Evolutionary conservation across 2,797 vertebrate genomes (phyloP).

Genomic region (Clarias pachynema): DNA sequence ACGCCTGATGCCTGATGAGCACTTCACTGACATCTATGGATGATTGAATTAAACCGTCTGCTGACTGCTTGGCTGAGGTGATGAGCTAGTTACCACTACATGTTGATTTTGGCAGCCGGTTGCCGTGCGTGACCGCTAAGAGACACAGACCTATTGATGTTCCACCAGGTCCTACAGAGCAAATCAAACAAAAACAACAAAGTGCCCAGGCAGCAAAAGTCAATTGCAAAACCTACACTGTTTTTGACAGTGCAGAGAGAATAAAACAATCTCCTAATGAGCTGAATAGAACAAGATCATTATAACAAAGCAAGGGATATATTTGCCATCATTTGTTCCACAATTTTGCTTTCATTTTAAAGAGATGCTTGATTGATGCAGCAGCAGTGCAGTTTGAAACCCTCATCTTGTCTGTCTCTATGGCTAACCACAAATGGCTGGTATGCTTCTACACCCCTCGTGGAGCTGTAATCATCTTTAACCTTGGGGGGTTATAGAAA

Average conservation of each 20-base stretch:
- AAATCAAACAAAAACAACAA: conserved; percentile 36
- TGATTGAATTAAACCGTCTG: conserved; percentile 34
- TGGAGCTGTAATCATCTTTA: conserved; percentile 53
- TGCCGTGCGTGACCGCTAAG: conserved; percentile 15
- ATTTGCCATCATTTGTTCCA: background rate
- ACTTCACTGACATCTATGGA: conserved; percentile 33
- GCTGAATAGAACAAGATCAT: background rate
- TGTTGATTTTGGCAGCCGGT: conserved; percentile 35
- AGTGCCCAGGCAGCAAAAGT: conserved; percentile 23
- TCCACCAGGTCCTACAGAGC: conserved; percentile 31
- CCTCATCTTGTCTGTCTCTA: conserved; percentile 17
- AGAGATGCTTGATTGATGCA: conserved; percentile 9
- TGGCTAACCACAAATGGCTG: conserved; percentile 23
- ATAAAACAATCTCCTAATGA: background rate
- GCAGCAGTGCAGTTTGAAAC: conserved; percentile 12
- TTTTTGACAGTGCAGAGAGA: background rate
- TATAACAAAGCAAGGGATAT: background rate
- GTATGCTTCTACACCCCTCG: conserved; percentile 41
- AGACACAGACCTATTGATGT: conserved; percentile 29
- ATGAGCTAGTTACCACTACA: conserved; percentile 19
- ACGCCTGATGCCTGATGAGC: conserved; percentile 23
- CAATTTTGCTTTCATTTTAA: conserved; percentile 27
- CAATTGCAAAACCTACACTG: conserved; percentile 3
- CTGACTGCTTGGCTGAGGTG: conserved; percentile 23
- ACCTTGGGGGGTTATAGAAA: conserved; percentile 42